Percentiles rank a stretch among this genome's conserved stretches.
Conservation (phyloP, 2,113 vertebrate species). For the Dicrurus megarhynchus region DNA sequence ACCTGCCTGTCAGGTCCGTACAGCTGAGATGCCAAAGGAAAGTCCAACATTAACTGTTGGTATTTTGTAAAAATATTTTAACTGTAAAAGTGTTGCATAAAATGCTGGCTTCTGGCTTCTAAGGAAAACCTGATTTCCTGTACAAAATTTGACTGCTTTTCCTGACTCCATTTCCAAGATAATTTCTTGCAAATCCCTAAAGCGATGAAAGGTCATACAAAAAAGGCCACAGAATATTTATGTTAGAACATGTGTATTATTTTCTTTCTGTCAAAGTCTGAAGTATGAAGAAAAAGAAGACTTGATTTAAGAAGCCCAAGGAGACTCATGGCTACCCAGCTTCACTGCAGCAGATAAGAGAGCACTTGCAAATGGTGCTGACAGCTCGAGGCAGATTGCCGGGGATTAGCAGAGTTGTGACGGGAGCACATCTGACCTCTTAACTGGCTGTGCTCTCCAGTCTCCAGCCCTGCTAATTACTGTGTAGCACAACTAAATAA, state of each 20-base stretch:
- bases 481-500: constrained; percentile 8
- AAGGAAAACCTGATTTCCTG: neutral
- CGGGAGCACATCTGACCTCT: neutral
- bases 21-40: neutral
- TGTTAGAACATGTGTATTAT: neutral
- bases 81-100: neutral
- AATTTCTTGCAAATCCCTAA: neutral
- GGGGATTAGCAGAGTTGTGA: neutral
- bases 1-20: neutral
- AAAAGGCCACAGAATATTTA: neutral
- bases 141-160: neutral
- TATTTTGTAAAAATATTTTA: neutral
- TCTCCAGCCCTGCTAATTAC: constrained; percentile 27
- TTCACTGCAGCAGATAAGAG: neutral
- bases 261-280: neutral
- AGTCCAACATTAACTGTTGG: neutral
- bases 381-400: neutral
- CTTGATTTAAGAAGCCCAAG: neutral
- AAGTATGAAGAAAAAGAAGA: neutral
- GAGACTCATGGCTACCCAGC: neutral
- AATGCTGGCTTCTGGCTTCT: neutral
- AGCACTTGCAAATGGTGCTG: neutral
- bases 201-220: neutral
- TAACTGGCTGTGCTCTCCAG: neutral
- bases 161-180: neutral